Evolutionary conservation across 2,888 invertebrate genomes (phyloP), one percentile per base, ranked within the genome.

Genomic region (Erannis defoliaria): DNA sequence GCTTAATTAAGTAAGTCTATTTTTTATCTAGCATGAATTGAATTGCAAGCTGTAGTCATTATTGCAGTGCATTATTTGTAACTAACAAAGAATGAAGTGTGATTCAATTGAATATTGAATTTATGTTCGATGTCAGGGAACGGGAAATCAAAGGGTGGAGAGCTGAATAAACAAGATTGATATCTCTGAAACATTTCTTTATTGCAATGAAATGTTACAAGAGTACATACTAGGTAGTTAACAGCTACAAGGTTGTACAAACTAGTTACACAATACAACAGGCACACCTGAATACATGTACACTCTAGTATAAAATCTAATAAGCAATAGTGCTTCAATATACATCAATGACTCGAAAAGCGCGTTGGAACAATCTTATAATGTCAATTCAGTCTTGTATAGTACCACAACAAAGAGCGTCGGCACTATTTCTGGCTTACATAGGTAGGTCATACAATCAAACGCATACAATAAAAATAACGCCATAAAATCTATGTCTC

Each of bases 181-280:
- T 74, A 81, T 86, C 81, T 85, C 85, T 81, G 70, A 84, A 81
- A 89, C 84, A 89, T 86, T 85, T 85, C 83, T 89, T 89, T 89
- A 88, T 89, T 88, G 62, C 72, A 77, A 66, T 78, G 86, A 84
- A 82, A 86, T 82, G 85, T 84, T 83, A 88, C 84, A 88, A 82
- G 81, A 80, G 80, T 82, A 87, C 77, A 82, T 43, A 45, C 73
- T 75, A 74, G 73, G 81, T 75, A 74, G 73, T 81, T 82, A 84
- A 74, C 74, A 72, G 66, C 77, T 81, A 84, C 62, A 64, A 64
- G 62, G 38, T 61, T 64, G 66, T 80, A 85, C 72, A 81, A 67
- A 75, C 73, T 80, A 78, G 57, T 76, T 76, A 74, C 74, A 78
- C 68, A 77, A 77, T 75, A 82, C 72, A 81, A 74, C 68, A 78